Percentiles rank a stretch among this genome's conserved stretches.
Conservation (phyloP, 2,797 vertebrate genomes). For the Benthosema pterotum region DNA sequence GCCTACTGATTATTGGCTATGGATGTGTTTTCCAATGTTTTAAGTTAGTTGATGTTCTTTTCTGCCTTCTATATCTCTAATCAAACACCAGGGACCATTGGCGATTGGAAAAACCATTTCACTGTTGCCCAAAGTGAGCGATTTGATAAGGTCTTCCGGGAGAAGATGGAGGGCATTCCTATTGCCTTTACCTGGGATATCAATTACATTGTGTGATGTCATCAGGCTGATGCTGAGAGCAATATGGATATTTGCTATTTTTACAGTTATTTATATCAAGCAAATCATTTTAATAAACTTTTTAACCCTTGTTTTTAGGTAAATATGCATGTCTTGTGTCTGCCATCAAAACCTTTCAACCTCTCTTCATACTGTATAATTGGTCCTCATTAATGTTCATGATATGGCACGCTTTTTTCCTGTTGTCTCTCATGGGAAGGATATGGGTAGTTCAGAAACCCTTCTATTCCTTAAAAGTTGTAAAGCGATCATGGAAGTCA, state of each 20-base stretch:
- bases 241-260: not conserved
- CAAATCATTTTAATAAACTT: too few species aligned
- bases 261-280: not conserved
- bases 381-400: too few species aligned
- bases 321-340: too few species aligned
- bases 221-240: conserved; percentile 1
- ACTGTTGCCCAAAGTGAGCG: conserved; percentile 70
- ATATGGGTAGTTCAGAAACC: too few species aligned
- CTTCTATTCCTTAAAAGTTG: too few species aligned
- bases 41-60: not conserved
- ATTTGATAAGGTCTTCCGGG: conserved; percentile 70
- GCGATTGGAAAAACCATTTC: conserved; percentile 78
- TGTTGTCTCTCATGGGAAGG: too few species aligned
- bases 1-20: too few species aligned
- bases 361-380: too few species aligned
- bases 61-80: not conserved
- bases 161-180: conserved; percentile 70
- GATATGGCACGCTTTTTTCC: too few species aligned
- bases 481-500: too few species aligned
- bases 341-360: too few species aligned
- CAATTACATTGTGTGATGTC: conserved; percentile 31
- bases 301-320: too few species aligned
- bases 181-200: conserved; percentile 73
- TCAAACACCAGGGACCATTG: conserved; percentile 56
- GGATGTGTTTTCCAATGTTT: not conserved